These are phyloP conservation scores for Aleiodes sp. DNA, from an alignment of 1,140 invertebrate genomes.

Conservation along the genomic window DNA sequence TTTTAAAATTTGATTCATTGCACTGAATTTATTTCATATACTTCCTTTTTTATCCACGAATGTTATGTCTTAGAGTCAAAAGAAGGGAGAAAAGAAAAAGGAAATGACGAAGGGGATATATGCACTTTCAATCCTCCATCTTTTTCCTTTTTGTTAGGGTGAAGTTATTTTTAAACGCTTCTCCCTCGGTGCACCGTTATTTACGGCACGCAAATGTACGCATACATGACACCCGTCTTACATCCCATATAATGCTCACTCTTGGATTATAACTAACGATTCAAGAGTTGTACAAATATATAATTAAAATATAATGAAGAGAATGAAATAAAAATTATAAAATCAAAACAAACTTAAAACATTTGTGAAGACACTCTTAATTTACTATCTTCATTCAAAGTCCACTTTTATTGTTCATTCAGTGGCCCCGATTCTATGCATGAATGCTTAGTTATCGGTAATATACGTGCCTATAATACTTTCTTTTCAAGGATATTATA, in stretches of 20 bases:
- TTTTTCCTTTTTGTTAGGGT: conserved; percentile 23
- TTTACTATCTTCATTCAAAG: too few species aligned
- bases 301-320: background rate
- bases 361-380: too few species aligned
- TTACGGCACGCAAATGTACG: conserved; percentile 34
- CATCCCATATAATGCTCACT: background rate
- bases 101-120: conserved; percentile 3
- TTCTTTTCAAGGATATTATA: conserved; percentile 12
- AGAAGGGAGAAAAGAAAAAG: background rate
- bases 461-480: background rate
- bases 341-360: too few species aligned
- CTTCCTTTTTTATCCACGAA: background rate
- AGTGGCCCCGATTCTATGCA: conserved; percentile 19
- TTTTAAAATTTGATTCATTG: background rate
- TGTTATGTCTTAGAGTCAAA: background rate
- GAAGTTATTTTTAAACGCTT: conserved; percentile 38
- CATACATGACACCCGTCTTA: conserved; percentile 9
- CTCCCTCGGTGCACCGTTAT: conserved; percentile 29
- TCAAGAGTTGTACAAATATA: background rate
- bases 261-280: background rate
- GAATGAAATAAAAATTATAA: background rate
- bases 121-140: conserved; percentile 10
- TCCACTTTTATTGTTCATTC: conserved; percentile 26
- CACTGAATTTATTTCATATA: background rate
- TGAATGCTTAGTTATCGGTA: background rate